Base-by-base conservation (phyloP, 1,140 invertebrate species). In the Telenomus remus region DNA sequence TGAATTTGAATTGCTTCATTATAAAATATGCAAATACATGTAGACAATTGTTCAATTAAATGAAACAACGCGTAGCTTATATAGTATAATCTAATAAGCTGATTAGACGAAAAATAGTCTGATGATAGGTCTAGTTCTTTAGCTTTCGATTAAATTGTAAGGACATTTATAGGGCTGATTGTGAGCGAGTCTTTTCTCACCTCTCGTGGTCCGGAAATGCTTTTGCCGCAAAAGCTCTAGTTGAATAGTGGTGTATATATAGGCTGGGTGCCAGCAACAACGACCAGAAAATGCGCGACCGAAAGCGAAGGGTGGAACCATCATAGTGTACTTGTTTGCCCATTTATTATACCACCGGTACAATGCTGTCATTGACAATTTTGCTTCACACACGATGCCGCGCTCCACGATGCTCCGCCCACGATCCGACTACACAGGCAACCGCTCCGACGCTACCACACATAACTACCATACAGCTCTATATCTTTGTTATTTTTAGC, bases 351-450 rank as follows among this genome's bases (percentile, higher is more conserved):
- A 81, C 76, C 78, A 65, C 70, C 46, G 59, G 78, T 76, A 86
- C 85, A 85, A 86, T 86, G 79, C 79, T 66, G 74, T 76, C 85
- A 87, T 87, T 87, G 85, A 87, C 85, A 87, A 86, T 87, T 84
- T 27, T 83, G 76, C 82, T 85, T 85, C 75, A 87, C 81, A 86
- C 83, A 85, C 84, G 81, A 82, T 75, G 81, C 78, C 84, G 84
- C 81, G 81, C 79, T 81, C 82, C 80, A 70, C 83, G 82, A 86
- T 78, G 84, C 85, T 77, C 85, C 86, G 84, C 86, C 86, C 84
- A 86, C 84, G 78, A 85, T 84, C 79, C 54, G 74, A 85, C 83
- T 83, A 87, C 84, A 87, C 66, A 87, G 77, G 73, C 47, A 75
- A 78, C 85, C 85, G 84, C 81, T 43, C 63, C 55, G 35, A 19